These are phyloP conservation scores for Onychostruthus taczanowskii DNA, from an alignment of 2,113 vertebrate species.

Conservation along the genomic window DNA sequence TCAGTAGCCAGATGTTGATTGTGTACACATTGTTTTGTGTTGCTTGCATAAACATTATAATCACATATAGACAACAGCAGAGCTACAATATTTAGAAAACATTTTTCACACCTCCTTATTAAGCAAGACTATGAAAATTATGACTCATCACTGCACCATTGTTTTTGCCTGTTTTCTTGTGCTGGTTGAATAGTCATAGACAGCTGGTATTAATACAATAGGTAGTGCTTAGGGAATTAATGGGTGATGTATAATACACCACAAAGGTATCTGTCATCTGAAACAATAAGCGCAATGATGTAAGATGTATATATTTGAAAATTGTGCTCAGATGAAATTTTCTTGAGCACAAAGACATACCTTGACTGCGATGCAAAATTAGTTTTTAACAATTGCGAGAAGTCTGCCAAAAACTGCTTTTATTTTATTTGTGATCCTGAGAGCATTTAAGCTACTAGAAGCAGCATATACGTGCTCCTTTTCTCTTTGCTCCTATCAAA, in stretches of 20 bases:
- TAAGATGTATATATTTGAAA: constrained; percentile 82
- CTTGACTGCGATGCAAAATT: constrained; percentile 77
- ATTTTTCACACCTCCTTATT: constrained; percentile 94
- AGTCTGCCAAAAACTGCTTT: constrained; percentile 82
- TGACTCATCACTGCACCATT: constrained; percentile 90
- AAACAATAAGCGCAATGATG: constrained; percentile 76
- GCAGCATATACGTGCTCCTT: constrained; percentile 82
- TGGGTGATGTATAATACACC: constrained; percentile 79
- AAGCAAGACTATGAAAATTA: constrained; percentile 91
- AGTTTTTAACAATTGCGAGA: constrained; percentile 80
- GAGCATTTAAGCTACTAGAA: constrained; percentile 82
- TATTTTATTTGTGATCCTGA: constrained; percentile 87
- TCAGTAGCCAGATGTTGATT: constrained; percentile 89
- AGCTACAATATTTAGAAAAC: constrained; percentile 95
- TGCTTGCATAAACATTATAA: constrained; percentile 92
- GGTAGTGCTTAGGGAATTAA: constrained; percentile 85
- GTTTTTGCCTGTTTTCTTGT: constrained; percentile 83
- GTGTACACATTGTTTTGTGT: constrained; percentile 89
- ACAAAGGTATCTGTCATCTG: constrained; percentile 83
- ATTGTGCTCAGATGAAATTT: constrained; percentile 74
- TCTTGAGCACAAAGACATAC: constrained; percentile 75
- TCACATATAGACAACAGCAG: constrained; percentile 91
- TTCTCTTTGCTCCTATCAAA: constrained; percentile 89
- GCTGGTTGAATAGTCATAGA: constrained; percentile 85
- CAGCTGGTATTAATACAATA: constrained; percentile 90